phyloP scores from a whole-genome alignment of 2,797 vertebrate species.

The Arnoldichthys spilopterus region DNA sequence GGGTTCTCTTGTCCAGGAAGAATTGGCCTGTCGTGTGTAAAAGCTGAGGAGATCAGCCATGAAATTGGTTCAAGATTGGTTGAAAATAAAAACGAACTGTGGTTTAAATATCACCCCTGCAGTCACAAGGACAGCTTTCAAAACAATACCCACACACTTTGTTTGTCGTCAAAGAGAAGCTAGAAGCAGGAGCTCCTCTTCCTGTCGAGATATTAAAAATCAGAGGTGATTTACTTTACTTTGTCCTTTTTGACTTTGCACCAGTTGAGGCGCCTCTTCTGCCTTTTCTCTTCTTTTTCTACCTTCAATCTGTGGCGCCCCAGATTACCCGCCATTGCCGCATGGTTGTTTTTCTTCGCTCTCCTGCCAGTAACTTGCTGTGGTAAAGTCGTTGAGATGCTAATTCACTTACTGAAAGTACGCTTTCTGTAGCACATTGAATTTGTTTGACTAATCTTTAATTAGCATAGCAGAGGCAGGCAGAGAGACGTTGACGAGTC shows the following conservation, averaged over 20 bases:
- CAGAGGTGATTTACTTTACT: constrained; percentile 5
- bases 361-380: constrained; percentile 11
- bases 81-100: constrained; percentile 61
- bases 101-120: constrained; percentile 62
- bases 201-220: not conserved
- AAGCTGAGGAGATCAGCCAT: constrained; percentile 73
- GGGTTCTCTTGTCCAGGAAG: constrained; percentile 62
- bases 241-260: constrained; percentile 1
- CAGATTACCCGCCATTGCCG: constrained; percentile 12
- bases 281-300: not conserved
- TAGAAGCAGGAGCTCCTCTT: not conserved
- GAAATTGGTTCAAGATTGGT: constrained; percentile 71
- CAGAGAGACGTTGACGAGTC: constrained; percentile 30
- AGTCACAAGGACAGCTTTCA: constrained; percentile 32
- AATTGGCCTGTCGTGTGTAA: constrained; percentile 66
- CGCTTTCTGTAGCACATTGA: constrained; percentile 40
- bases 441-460: constrained; percentile 54
- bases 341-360: constrained; percentile 2
- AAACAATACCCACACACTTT: constrained; percentile 32
- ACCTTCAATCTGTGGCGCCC: not conserved
- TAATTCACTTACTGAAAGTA: constrained; percentile 42
- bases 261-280: not conserved
- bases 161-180: not conserved
- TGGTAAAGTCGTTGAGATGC: constrained; percentile 39
- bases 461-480: constrained; percentile 44